Evolutionary conservation across 2,113 vertebrate genomes (phyloP).

Genomic region (Nymphicus hollandicus): DNA sequence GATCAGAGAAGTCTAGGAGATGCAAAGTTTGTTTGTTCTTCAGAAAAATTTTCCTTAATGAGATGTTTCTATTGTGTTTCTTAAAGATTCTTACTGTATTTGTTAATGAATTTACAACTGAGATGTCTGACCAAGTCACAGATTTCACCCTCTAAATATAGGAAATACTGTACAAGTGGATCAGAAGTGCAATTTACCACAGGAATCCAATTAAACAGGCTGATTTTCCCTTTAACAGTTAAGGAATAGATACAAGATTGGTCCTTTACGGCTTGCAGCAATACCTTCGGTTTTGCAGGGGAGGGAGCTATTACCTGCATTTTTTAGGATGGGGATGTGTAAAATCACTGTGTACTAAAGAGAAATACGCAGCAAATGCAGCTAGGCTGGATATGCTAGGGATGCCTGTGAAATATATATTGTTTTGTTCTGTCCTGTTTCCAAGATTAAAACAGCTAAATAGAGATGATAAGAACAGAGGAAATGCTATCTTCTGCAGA

Average conservation of each 20-base stretch:
- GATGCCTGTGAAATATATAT: neutral
- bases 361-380: neutral
- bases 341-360: neutral
- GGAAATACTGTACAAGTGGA: neutral
- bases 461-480: neutral
- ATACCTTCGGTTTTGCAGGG: conserved; percentile 10
- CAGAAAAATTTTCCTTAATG: neutral
- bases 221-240: neutral
- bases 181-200: neutral
- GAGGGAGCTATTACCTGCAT: conserved; percentile 59
- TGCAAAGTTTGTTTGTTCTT: neutral
- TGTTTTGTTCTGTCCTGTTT: neutral
- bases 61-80: neutral
- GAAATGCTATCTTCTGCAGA: neutral
- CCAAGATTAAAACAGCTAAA: neutral
- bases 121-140: neutral
- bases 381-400: neutral
- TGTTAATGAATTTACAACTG: conserved; percentile 21
- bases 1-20: neutral
- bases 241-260: neutral
- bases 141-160: neutral
- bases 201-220: neutral
- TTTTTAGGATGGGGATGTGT: neutral
- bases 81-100: neutral
- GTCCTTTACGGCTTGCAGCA: neutral